These are phyloP conservation scores for Toxotes lorentzi DNA, from an alignment of 2,797 vertebrate genomes.

Conservation along the genomic window DNA sequence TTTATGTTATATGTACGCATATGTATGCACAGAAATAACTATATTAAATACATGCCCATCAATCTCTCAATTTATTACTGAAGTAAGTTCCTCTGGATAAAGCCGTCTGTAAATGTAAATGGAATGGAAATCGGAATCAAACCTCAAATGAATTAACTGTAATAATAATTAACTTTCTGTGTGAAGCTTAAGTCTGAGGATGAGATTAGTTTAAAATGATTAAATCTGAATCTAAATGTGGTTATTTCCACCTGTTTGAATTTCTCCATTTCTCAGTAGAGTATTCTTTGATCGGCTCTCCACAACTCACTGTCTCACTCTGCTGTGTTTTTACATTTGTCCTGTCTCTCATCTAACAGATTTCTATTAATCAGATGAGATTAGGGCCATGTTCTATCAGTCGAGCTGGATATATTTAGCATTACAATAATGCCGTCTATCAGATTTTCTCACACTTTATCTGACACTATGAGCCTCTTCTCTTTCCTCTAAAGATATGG, in stretches of 20 bases:
- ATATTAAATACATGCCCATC: not conserved
- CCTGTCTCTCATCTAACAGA: conserved; percentile 38
- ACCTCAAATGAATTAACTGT: not conserved
- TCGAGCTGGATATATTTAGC: conserved; percentile 63
- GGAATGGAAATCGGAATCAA: not conserved
- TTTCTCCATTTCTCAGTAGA: not conserved
- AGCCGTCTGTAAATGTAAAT: too few species aligned
- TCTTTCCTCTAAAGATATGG: conserved; percentile 65
- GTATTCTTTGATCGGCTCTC: conserved; percentile 4
- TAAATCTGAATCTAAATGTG: not conserved
- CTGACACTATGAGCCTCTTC: conserved; percentile 61
- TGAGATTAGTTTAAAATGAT: not conserved
- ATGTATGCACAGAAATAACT: not conserved
- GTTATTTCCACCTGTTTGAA: not conserved
- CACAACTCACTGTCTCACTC: not conserved
- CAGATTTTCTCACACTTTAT: conserved; percentile 80
- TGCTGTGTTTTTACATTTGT: conserved; percentile 8
- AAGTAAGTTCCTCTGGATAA: too few species aligned
- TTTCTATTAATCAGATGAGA: conserved; percentile 79
- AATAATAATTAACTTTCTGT: not conserved
- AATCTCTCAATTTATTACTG: not conserved
- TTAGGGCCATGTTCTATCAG: conserved; percentile 28
- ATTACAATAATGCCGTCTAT: conserved; percentile 67
- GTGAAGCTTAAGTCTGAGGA: not conserved
- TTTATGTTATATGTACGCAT: not conserved